Conservation (phyloP, 2,888 invertebrate genomes). For the Meloe dianella region DNA sequence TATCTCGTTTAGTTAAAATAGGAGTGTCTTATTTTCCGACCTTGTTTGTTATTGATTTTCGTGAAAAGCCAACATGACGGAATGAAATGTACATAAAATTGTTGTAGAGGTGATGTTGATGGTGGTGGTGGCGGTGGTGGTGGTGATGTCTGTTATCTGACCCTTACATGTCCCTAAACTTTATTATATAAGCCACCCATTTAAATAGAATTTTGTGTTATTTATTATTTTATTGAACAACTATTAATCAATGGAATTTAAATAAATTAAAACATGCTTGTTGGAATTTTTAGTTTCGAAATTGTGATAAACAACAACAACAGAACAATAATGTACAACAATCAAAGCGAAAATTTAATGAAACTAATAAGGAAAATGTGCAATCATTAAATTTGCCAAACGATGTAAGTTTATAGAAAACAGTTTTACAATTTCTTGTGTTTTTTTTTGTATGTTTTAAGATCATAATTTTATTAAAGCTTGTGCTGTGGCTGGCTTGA, state of each 20-base stretch:
- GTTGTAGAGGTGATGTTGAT: background rate
- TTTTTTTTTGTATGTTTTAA: slow-evolving; percentile 13
- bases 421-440: slow-evolving; percentile 25
- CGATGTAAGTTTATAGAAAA: slow-evolving; percentile 34
- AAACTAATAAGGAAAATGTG: slow-evolving; percentile 43
- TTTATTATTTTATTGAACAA: no score
- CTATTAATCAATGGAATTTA: no score
- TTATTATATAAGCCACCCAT: slow-evolving; percentile 9
- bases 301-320: slow-evolving; percentile 40
- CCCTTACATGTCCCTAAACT: slow-evolving; percentile 37
- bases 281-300: slow-evolving; percentile 30
- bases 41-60: slow-evolving; percentile 54
- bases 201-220: background rate
- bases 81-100: slow-evolving; percentile 37
- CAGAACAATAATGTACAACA: slow-evolving; percentile 43
- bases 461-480: slow-evolving; percentile 2
- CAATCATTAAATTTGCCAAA: slow-evolving; percentile 30
- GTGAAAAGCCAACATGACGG: slow-evolving; percentile 42
- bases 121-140: slow-evolving; percentile 15
- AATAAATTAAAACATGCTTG: slow-evolving; percentile 13
- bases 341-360: slow-evolving; percentile 29
- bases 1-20: slow-evolving; percentile 27
- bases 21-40: slow-evolving; percentile 46
- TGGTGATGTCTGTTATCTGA: slow-evolving; percentile 42
- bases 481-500: slow-evolving; percentile 10